A percentile compares a stretch with the other conserved stretches of the same genome.
These are phyloP conservation scores for Antechinus stuartii DNA, from an alignment of 2,113 vertebrate genomes.

Conservation along the genomic window DNA sequence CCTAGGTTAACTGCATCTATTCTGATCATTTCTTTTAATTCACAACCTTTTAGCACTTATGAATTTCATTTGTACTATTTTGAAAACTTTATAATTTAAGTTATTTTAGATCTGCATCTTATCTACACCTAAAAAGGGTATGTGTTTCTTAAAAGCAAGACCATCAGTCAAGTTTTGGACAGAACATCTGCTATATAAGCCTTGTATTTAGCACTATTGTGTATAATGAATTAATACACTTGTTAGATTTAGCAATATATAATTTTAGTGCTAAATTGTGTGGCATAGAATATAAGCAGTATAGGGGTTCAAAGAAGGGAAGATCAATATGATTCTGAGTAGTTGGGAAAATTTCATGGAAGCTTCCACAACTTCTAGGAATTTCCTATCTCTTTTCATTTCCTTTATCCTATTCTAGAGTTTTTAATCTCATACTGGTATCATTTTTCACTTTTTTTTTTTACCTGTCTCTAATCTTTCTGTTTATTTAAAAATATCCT, in stretches of 20 bases:
- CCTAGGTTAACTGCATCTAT: not conserved
- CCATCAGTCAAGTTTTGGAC: not conserved
- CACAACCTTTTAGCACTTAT: not conserved
- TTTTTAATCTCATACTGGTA: not conserved
- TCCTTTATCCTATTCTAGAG: not conserved
- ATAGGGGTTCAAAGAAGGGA: not conserved
- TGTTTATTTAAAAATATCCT: conserved; percentile 6
- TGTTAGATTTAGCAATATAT: not conserved
- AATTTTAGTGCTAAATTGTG: not conserved
- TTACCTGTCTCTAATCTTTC: conserved; percentile 29
- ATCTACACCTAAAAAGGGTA: not conserved
- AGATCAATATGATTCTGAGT: not conserved
- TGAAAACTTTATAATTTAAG: not conserved
- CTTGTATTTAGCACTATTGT: not conserved
- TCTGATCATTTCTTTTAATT: not conserved
- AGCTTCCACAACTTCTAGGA: conserved; percentile 6
- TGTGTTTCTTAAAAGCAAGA: not conserved
- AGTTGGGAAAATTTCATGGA: not conserved
- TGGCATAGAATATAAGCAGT: not conserved
- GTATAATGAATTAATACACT: not conserved
- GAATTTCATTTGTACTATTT: not conserved
- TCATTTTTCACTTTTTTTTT: not conserved
- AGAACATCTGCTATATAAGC: not conserved
- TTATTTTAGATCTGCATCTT: not conserved
- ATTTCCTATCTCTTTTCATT: not conserved